Percentiles rank a stretch among this genome's conserved stretches.
Conservation (phyloP, 2,113 vertebrate genomes). For the Equus przewalskii region DNA sequence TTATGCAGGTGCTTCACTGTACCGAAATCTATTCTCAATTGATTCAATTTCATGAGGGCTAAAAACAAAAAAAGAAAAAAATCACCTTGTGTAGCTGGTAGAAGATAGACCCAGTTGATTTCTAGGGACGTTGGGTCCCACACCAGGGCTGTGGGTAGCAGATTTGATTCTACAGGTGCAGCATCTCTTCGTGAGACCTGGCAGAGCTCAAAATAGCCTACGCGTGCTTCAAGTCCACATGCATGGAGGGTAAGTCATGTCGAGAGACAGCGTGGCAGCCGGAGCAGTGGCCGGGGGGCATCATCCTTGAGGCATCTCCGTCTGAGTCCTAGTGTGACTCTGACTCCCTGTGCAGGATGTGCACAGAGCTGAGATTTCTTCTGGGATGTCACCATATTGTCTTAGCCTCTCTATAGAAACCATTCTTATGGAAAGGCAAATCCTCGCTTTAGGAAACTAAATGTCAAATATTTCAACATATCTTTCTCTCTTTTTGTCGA, state of each 20-base stretch:
- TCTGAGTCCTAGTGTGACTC: neutral
- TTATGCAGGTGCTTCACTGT: neutral
- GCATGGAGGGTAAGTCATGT: neutral
- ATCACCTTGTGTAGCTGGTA: neutral
- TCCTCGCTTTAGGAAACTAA: slow-evolving; percentile 61
- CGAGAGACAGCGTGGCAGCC: neutral
- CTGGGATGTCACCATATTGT: neutral
- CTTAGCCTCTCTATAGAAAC: slow-evolving; percentile 28
- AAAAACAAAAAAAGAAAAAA: neutral
- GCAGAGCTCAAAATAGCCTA: neutral
- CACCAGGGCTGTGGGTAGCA: neutral
- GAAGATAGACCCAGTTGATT: neutral
- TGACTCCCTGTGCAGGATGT: neutral
- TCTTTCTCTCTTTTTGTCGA: slow-evolving; percentile 59
- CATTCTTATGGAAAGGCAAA: slow-evolving; percentile 33
- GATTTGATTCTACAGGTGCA: neutral
- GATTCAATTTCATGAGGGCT: neutral
- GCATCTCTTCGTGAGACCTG: neutral
- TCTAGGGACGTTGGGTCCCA: neutral
- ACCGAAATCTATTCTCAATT: neutral
- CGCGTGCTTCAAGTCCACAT: neutral
- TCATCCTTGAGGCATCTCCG: accelerated
- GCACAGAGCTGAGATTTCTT: neutral
- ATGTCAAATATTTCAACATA: slow-evolving; percentile 68
- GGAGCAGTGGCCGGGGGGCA: accelerated